phyloP scores from a whole-genome alignment of 2,113 vertebrate species.

The Tringa solitaria region DNA sequence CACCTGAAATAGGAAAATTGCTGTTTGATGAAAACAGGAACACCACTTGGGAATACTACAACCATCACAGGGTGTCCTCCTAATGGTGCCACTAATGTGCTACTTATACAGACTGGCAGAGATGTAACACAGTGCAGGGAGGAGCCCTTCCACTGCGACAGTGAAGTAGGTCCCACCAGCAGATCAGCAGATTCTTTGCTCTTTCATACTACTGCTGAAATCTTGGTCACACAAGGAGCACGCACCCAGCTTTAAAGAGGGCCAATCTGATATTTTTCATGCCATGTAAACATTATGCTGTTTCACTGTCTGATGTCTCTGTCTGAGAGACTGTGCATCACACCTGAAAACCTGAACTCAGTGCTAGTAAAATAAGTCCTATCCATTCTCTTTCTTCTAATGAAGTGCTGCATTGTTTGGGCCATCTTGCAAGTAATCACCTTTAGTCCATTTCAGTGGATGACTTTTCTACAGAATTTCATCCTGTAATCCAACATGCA shows the following conservation, averaged over 20 bases:
- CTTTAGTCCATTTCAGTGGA: neutral
- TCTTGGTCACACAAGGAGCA: neutral
- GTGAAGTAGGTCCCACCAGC: neutral
- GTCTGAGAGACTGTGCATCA: neutral
- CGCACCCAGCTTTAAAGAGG: neutral
- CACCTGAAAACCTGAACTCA: neutral
- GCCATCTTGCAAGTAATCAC: neutral
- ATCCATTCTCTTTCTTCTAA: neutral
- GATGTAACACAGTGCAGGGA: neutral
- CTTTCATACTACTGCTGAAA: neutral
- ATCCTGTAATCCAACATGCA: neutral
- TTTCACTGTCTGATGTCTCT: neutral
- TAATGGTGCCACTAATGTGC: neutral
- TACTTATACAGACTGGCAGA: neutral
- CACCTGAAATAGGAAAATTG: neutral
- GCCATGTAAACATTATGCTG: neutral
- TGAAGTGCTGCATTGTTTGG: neutral
- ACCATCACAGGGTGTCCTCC: neutral
- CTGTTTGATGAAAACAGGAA: neutral
- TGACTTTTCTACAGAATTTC: neutral
- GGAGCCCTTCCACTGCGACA: neutral
- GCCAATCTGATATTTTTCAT: neutral
- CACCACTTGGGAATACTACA: neutral
- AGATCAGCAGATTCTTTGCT: neutral
- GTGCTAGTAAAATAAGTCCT: neutral